Conservation (phyloP, 2,888 invertebrate genomes). For the Antheraea yamamai region DNA sequence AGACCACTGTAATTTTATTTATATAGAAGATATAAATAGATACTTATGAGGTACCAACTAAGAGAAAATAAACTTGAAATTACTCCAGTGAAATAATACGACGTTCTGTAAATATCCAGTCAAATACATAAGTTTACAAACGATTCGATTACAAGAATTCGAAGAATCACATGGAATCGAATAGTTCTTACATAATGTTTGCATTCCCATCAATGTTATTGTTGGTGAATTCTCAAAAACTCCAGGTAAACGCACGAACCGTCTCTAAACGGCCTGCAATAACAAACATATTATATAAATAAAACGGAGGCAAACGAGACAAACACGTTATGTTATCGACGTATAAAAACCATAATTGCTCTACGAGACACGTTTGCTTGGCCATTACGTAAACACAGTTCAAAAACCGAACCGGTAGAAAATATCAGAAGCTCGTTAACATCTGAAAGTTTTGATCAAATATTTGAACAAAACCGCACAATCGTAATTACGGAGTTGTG, state of each 20-base stretch:
- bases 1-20: too few relatives aligned
- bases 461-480: conserved; percentile 71
- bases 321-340: conserved; percentile 57
- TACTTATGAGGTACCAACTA: too few relatives aligned
- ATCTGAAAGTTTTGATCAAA: conserved; percentile 76
- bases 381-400: conserved; percentile 67
- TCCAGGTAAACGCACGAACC: conserved; percentile 58
- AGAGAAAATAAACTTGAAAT: neutral
- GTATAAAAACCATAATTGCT: conserved; percentile 54
- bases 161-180: conserved; percentile 8
- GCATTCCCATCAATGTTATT: conserved; percentile 69
- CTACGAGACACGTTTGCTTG: conserved; percentile 56
- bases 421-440: conserved; percentile 79
- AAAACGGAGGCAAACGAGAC: conserved; percentile 55
- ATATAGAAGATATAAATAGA: too few relatives aligned
- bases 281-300: conserved; percentile 66
- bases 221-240: conserved; percentile 64
- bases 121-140: neutral
- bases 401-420: conserved; percentile 56
- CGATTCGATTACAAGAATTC: conserved; percentile 10
- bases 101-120: neutral
- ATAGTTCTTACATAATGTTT: conserved; percentile 45
- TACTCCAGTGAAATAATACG: neutral
- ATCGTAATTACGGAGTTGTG: conserved; percentile 69
- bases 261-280: conserved; percentile 51